These are phyloP conservation scores for Albula goreensis DNA, from an alignment of 2,113 vertebrate species.

Conservation along the genomic window DNA sequence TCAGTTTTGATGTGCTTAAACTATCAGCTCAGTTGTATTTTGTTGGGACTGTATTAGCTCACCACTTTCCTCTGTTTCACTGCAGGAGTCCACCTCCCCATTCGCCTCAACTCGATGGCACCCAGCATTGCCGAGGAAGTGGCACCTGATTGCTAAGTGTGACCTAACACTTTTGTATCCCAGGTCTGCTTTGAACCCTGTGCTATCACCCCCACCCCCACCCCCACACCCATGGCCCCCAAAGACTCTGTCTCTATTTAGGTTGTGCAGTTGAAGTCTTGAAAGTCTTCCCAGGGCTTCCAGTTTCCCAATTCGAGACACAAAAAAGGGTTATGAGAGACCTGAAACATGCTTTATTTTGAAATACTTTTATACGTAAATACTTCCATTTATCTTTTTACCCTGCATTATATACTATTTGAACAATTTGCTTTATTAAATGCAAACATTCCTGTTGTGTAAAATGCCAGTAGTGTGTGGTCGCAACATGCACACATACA, in stretches of 20 bases:
- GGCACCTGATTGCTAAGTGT: conserved; percentile 19
- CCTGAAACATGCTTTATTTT: no score
- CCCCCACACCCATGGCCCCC: not conserved
- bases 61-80: not conserved
- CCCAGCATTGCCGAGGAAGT: conserved; percentile 10
- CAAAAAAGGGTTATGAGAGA: no score
- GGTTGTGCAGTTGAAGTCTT: no score
- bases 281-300: no score
- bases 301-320: no score
- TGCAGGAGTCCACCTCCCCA: not conserved
- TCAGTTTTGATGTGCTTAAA: not conserved
- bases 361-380: no score
- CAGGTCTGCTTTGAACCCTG: conserved; percentile 16
- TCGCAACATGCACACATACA: not conserved
- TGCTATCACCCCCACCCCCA: not conserved
- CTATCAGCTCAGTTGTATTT: not conserved
- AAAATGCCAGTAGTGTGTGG: no score
- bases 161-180: not conserved
- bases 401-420: no score
- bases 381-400: no score
- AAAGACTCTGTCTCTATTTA: not conserved
- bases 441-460: no score
- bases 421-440: no score
- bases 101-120: not conserved
- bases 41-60: not conserved